A percentile compares a stretch with the other conserved stretches of the same genome.
These are phyloP conservation scores for Patiria miniata DNA, from an alignment of 35 echinoderm and acorn worm genomes.

Conservation along the genomic window DNA sequence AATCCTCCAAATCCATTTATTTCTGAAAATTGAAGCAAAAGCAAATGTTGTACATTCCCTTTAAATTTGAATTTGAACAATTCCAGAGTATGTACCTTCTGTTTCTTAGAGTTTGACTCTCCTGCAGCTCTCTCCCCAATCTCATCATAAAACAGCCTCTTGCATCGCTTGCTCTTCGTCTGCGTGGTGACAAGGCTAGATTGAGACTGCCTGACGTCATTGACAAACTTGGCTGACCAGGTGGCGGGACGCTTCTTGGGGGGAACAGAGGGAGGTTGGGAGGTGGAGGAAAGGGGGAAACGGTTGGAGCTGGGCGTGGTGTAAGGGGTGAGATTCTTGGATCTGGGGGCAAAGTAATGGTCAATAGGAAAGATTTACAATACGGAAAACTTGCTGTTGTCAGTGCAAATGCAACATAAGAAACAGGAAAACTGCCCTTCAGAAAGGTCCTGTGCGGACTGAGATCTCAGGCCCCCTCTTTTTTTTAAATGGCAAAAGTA, in stretches of 20 bases:
- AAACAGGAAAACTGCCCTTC: too few species aligned
- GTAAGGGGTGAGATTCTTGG: neutral
- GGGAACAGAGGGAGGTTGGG: neutral
- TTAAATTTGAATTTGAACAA: too few species aligned
- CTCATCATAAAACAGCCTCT: neutral
- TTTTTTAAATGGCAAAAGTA: neutral
- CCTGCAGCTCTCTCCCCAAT: neutral
- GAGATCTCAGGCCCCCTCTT: neutral
- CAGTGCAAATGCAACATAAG: too few species aligned
- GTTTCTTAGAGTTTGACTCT: neutral
- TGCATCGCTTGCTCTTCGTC: neutral
- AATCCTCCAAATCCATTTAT: too few species aligned
- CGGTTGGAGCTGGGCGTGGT: neutral
- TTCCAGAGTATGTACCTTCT: neutral
- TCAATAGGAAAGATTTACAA: too few species aligned
- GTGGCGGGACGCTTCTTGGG: neutral
- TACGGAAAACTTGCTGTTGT: too few species aligned
- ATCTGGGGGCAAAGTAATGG: neutral
- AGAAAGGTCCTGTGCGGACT: neutral
- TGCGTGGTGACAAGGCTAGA: neutral
- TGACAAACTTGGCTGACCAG: slow-evolving; percentile 30
- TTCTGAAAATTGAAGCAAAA: too few species aligned
- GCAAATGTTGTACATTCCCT: too few species aligned
- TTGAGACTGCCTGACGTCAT: neutral
- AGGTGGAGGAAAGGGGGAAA: neutral